A percentile compares a stretch with the other conserved stretches of the same genome.
These are phyloP conservation scores for Staurois parvus DNA, from an alignment of 2,797 vertebrate genomes.

Conservation along the genomic window DNA sequence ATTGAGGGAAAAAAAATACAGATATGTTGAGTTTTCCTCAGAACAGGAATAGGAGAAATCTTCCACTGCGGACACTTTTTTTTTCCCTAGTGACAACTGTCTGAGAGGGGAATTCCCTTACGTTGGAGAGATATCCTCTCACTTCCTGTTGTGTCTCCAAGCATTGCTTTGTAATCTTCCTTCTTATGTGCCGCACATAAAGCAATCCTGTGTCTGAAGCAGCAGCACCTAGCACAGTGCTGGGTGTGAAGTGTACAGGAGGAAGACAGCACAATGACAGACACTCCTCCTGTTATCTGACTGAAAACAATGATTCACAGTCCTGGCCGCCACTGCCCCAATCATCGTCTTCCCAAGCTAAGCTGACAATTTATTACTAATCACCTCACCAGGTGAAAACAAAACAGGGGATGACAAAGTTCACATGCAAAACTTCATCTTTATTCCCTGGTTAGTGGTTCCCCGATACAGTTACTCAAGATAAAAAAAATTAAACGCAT, in stretches of 20 bases:
- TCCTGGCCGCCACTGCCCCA: slow-evolving; percentile 3
- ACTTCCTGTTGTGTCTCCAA: not conserved
- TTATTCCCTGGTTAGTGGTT: too few species aligned
- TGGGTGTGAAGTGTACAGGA: slow-evolving; percentile 32
- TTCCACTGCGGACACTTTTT: too few species aligned
- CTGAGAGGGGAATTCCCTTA: too few species aligned
- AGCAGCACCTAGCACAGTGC: not conserved
- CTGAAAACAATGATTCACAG: slow-evolving; percentile 17
- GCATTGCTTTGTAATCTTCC: too few species aligned
- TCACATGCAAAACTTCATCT: not conserved
- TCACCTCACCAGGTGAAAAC: not conserved
- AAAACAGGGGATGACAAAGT: not conserved
- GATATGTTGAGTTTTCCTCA: too few species aligned
- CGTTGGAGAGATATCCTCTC: not conserved
- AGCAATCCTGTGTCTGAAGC: not conserved
- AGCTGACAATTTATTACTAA: slow-evolving; percentile 4
- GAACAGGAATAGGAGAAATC: too few species aligned
- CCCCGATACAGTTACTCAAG: too few species aligned
- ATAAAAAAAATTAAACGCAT: too few species aligned
- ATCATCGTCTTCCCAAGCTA: not conserved
- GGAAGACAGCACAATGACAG: not conserved
- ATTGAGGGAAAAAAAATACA: too few species aligned
- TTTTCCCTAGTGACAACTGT: too few species aligned
- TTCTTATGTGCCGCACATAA: not conserved
- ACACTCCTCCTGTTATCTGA: slow-evolving; percentile 29